Percentiles rank a stretch among this genome's conserved stretches.
Conservation (phyloP, 2,888 invertebrate genomes). For the Callosobruchus maculatus region DNA sequence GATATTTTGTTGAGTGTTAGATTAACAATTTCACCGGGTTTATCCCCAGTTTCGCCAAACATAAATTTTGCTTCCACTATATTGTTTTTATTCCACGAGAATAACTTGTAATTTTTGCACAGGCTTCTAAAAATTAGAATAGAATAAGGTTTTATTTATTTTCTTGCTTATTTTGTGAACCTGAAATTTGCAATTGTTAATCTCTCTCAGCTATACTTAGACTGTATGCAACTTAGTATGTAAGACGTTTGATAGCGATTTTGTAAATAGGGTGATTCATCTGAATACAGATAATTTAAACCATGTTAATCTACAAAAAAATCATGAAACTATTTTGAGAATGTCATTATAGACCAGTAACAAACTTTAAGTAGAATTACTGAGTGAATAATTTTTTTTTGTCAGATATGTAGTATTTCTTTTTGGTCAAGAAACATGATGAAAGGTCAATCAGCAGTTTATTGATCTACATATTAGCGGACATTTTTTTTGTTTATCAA, state of each 20-base stretch:
- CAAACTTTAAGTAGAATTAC: background rate
- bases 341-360: conserved; percentile 1
- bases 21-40: background rate
- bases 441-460: background rate
- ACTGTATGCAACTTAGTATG: conserved; percentile 7
- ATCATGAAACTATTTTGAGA: background rate
- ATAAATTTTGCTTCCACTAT: background rate
- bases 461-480: background rate
- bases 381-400: background rate
- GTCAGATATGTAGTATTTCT: background rate
- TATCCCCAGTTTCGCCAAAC: background rate
- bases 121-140: background rate
- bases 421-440: background rate
- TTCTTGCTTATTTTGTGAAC: background rate
- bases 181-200: background rate
- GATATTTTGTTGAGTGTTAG: conserved; percentile 29
- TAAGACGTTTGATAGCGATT: conserved; percentile 4
- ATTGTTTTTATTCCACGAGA: too few species aligned
- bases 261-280: background rate
- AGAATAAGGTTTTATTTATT: background rate
- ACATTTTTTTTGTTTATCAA: background rate
- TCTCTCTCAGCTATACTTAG: background rate
- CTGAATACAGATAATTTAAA: background rate
- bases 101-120: background rate
- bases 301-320: conserved; percentile 3